Evolutionary conservation across 2,888 invertebrate species (phyloP), one percentile per base, ranked within the genome.

Genomic region (Caenorhabditis sp.): DNA sequence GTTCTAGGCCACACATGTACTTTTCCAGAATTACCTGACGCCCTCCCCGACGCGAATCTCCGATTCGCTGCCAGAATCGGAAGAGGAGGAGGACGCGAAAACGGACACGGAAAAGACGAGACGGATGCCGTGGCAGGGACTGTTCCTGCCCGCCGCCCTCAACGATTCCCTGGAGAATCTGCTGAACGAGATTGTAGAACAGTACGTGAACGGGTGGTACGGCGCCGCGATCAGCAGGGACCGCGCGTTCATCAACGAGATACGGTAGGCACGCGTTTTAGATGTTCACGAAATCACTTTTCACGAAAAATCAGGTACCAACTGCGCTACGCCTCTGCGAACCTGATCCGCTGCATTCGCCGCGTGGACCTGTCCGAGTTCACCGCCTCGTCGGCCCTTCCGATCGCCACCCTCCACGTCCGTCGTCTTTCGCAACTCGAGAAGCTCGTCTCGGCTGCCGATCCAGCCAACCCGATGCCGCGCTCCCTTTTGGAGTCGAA

Each of bases 231-330:
- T 88, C 58, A 83, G 86, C 53, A 75, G 78, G 5, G 88, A 88
- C 56, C 63, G 82, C 11, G 82, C 86, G 13, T 88, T 88, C 48
- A 70, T 88, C 17, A 78, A 84, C 27, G 88, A 88, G 68, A 86
- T 87, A 11, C 62, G 79, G 84, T 83, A 26, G 32, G 75, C n/a
- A n/a, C n/a, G n/a, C n/a, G n/a, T n/a, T n/a, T n/a, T n/a, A n/a
- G n/a, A n/a, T n/a, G n/a, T n/a, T n/a, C n/a, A n/a, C n/a, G n/a
- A n/a, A n/a, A n/a, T n/a, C n/a, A n/a, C n/a, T n/a, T n/a, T n/a
- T n/a, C n/a, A n/a, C n/a, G n/a, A n/a, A n/a, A n/a, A n/a, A n/a
- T 15, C 58, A 86, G 86, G 41, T 87, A 87, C 61, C 85, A 88
- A 56, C 78, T 88, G 7, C 81, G 85, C 4, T 85, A 79, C 46